Percentiles rank a stretch among this genome's conserved stretches.
Conservation (phyloP, 2,797 vertebrate genomes). For the Micropoecilia bifurca region DNA sequence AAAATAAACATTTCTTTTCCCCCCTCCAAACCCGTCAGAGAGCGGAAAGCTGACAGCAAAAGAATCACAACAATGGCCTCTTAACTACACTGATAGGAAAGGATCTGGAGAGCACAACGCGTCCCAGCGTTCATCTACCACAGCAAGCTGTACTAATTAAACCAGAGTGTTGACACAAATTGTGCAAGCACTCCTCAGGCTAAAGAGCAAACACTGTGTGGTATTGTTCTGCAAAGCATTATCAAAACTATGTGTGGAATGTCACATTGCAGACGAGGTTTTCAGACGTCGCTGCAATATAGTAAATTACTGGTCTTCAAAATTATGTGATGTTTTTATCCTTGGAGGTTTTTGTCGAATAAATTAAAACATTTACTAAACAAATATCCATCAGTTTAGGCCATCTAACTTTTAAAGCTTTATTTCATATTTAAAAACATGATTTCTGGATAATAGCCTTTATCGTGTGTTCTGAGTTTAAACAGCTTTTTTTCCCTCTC, state of each 20-base stretch:
- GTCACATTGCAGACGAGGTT: not conserved
- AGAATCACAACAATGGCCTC: not conserved
- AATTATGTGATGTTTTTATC: not conserved
- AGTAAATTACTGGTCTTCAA: not conserved
- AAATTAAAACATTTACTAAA: not conserved
- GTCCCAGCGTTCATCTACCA: constrained; percentile 3
- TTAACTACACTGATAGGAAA: constrained; percentile 7
- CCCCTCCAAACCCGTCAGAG: not conserved
- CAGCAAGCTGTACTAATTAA: constrained; percentile 11
- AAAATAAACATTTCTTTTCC: not conserved
- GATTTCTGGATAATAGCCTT: constrained; percentile 4
- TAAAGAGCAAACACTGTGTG: constrained; percentile 7
- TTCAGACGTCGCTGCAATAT: not conserved
- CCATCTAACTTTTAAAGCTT: constrained; percentile 8
- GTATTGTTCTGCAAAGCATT: constrained; percentile 4
- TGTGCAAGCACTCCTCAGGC: constrained; percentile 8
- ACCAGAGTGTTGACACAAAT: not conserved
- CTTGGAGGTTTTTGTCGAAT: not conserved
- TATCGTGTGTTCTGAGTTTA: not conserved
- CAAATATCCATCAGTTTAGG: not conserved
- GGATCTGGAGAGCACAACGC: constrained; percentile 4
- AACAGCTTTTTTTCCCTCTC: not conserved
- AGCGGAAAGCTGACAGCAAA: constrained; percentile 2
- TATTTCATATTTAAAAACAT: constrained; percentile 10
- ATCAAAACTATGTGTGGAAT: constrained; percentile 3